A percentile compares a stretch with the other conserved stretches of the same genome.
phyloP scores from a whole-genome alignment of 2,888 invertebrate species.

The Xanthia icteritia region DNA sequence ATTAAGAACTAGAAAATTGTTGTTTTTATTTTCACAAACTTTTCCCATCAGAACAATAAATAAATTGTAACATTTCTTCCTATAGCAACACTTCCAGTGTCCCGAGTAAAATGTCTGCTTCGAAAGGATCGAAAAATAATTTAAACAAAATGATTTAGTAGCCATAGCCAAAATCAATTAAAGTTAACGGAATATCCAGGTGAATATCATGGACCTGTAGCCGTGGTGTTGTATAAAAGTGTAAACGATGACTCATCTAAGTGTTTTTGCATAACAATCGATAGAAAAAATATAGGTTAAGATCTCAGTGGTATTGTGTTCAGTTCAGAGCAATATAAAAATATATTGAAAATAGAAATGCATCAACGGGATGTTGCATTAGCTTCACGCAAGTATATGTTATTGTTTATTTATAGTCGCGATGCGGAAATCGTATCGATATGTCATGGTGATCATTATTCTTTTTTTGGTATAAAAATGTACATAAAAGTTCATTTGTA shows the following conservation, averaged over 20 bases:
- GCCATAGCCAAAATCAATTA: slow-evolving; percentile 75
- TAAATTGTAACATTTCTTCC: slow-evolving; percentile 8
- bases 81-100: slow-evolving; percentile 74
- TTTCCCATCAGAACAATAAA: background rate
- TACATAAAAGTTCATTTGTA: slow-evolving; percentile 83
- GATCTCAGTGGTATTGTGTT: slow-evolving; percentile 86
- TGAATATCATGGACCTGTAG: slow-evolving; percentile 77
- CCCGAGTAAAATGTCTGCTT: slow-evolving; percentile 88
- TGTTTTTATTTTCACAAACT: background rate
- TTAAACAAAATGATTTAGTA: slow-evolving; percentile 81
- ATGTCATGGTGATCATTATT: slow-evolving; percentile 84
- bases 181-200: slow-evolving; percentile 80
- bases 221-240: slow-evolving; percentile 73
- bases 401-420: slow-evolving; percentile 88
- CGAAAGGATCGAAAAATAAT: slow-evolving; percentile 83
- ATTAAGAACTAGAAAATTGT: background rate
- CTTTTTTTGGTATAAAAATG: slow-evolving; percentile 85
- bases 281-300: slow-evolving; percentile 90
- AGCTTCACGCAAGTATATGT: slow-evolving; percentile 80
- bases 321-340: slow-evolving; percentile 81
- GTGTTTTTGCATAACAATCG: slow-evolving; percentile 90
- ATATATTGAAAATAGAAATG: slow-evolving; percentile 80
- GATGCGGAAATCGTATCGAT: slow-evolving; percentile 86
- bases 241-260: slow-evolving; percentile 80
- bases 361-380: slow-evolving; percentile 78